Percentiles rank a stretch among this genome's conserved stretches.
These are phyloP conservation scores for Aegotheles bennettii DNA, from an alignment of 2,113 vertebrate species.

Conservation along the genomic window DNA sequence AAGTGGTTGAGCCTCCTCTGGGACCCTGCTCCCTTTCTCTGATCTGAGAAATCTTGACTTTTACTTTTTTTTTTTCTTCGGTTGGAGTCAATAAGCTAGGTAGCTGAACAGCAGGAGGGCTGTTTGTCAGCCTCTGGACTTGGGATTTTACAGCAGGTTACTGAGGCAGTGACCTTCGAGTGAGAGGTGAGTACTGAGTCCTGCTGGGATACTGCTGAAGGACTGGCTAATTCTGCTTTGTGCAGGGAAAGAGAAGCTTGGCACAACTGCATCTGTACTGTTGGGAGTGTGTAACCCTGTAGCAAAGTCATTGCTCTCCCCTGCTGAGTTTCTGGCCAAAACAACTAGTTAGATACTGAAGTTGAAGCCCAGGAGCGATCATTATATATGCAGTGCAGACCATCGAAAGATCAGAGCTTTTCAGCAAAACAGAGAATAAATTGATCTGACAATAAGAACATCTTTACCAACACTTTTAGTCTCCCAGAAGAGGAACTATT, in stretches of 20 bases:
- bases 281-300: not conserved
- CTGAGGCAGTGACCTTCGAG: not conserved
- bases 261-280: not conserved
- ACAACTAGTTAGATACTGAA: not conserved
- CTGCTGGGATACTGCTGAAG: not conserved
- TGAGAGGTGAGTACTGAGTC: not conserved
- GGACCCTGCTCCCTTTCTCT: not conserved
- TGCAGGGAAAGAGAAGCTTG: not conserved
- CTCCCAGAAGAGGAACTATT: not conserved
- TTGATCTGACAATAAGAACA: not conserved
- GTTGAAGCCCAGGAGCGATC: not conserved
- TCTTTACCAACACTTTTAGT: not conserved
- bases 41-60: not conserved
- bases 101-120: not conserved
- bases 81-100: not conserved
- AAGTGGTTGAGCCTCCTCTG: not conserved
- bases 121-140: not conserved
- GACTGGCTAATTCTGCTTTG: not conserved
- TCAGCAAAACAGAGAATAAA: not conserved
- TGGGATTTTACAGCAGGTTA: not conserved
- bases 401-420: not conserved
- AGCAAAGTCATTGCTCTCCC: not conserved
- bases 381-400: not conserved
- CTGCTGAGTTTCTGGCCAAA: not conserved
- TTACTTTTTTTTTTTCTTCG: not conserved